These are phyloP conservation scores for Hypselothyrea guttata DNA, from an alignment of 2,888 invertebrate genomes.

Conservation along the genomic window DNA sequence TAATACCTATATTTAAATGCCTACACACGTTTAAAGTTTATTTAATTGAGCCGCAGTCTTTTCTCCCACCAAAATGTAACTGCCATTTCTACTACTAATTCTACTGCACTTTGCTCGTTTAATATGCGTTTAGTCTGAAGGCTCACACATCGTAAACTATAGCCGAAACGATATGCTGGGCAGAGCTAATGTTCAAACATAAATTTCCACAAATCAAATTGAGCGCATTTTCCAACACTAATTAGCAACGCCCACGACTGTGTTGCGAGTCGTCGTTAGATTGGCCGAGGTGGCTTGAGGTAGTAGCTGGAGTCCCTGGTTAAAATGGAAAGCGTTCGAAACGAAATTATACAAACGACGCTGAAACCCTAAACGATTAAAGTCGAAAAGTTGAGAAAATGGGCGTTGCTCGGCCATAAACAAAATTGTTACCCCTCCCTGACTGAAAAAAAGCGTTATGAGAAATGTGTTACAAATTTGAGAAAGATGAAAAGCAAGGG, in stretches of 20 bases:
- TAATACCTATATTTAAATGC: not conserved
- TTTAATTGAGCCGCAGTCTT: too few species aligned
- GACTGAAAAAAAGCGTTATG: slow-evolving; percentile 17
- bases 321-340: slow-evolving; percentile 68
- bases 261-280: slow-evolving; percentile 27
- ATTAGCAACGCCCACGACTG: slow-evolving; percentile 73
- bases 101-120: slow-evolving; percentile 43
- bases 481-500: slow-evolving; percentile 5
- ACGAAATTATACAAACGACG: slow-evolving; percentile 55
- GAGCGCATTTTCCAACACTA: slow-evolving; percentile 74
- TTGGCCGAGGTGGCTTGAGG: too few species aligned
- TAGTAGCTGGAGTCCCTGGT: slow-evolving; percentile 27
- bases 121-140: slow-evolving; percentile 66
- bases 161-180: slow-evolving; percentile 32
- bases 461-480: slow-evolving; percentile 55
- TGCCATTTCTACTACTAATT: slow-evolving; percentile 1
- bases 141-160: slow-evolving; percentile 70
- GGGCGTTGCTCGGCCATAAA: slow-evolving; percentile 69
- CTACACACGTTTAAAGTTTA: not conserved
- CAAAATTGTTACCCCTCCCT: slow-evolving; percentile 23
- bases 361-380: slow-evolving; percentile 57
- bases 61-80: too few species aligned
- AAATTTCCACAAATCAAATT: slow-evolving; percentile 76
- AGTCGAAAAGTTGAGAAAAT: slow-evolving; percentile 74
- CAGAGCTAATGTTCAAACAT: slow-evolving; percentile 59